Evolutionary conservation across 2,888 invertebrate genomes (phyloP), one percentile per base, ranked within the genome.

Genomic region (Tigriopus californicus): DNA sequence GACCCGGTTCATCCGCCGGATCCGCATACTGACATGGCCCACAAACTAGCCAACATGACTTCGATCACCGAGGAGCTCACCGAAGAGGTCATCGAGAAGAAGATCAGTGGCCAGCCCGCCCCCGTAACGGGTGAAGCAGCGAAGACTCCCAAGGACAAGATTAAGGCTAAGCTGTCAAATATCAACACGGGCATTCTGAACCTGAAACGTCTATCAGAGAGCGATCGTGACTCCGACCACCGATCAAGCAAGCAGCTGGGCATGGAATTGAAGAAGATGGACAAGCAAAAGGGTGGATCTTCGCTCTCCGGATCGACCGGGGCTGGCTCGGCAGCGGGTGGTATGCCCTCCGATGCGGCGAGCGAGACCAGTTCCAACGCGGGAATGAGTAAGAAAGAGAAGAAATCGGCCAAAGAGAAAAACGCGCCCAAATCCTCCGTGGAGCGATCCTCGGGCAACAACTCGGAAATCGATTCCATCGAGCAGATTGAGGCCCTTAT

Each of bases 401-500:
- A 18, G n/a, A 18, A 44, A 5, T 44, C 44, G 3, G 44, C 44
- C 18, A 33, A 33, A 33, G 33, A 33, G 8, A 33, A 33, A 8
- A 33, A 33, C 8, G 33, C 33, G 8, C 33, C 33, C 33, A 33
- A 33, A 33, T 33, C 33, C 3, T 33, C 33, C 33, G 33, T 33
- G 8, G 33, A 33, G 33, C 33, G 33, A 8, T 33, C 33, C 8
- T 44, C 44, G 5, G 18, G 18, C 4, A 44, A 44, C 18, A 15
- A 18, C 41, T n/a, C n/a, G 2, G 54, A 54, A 22, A 40, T 40
- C 22, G 54, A 54, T 1, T 40, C 33, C 13, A n/a, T 54, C 15
- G 54, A 54, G 4, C 40, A 54, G 22, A 41, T 54, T n/a, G 54
- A 54, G 15, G 54, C 33, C 15, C 54, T 54, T 11, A 54, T 54